Base-by-base conservation (phyloP, 2,797 vertebrate genomes). In the Parambassis ranga region DNA sequence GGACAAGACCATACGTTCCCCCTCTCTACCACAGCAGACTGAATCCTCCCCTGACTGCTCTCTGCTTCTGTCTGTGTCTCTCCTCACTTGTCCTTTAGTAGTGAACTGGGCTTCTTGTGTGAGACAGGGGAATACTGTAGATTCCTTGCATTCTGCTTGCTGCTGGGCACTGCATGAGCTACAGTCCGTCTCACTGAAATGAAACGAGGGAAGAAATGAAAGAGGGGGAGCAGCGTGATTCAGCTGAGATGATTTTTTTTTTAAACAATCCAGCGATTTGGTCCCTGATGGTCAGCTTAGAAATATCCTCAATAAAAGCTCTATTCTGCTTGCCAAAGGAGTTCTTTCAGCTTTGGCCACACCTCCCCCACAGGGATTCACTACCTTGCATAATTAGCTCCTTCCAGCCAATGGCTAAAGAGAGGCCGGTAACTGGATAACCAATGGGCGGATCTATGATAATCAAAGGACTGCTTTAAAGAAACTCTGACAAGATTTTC, bases 271-370 rank as follows among this genome's bases (percentile, higher is more conserved):
- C 90, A 89, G 89, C 87, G 85, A 92, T 90, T 93, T 92, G 90
- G 90, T 93, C 91, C 91, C 91, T 92, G 90, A 93, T 93, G 91
- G 90, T 91, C 88, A 90, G 90, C 90, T 90, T 90, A 91, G 91
- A 93, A 92, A 92, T 93, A 91, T 93, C 87, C 91, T 94, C 91
- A 94, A 94, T 94, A 93, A 94, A 93, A 93, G 90, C 92, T 93
- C 92, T 93, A 94, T 93, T 92, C 91, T 91, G 90, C 89, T 84
- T 92, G 92, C 93, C 92, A 94, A 94, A 93, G 87, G 90, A 92
- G 86, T 91, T 91, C 92, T 94, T 93, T 94, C 92, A 93, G 89
- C 83, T 90, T 84, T 86, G 75, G 90, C 88, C 90, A 89, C 90
- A 86, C 89, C 87, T 87, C 89, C 88, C 90, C 81, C 85, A 85